Base-by-base conservation (phyloP, 2,888 invertebrate species). In the Ligdia adustata region DNA sequence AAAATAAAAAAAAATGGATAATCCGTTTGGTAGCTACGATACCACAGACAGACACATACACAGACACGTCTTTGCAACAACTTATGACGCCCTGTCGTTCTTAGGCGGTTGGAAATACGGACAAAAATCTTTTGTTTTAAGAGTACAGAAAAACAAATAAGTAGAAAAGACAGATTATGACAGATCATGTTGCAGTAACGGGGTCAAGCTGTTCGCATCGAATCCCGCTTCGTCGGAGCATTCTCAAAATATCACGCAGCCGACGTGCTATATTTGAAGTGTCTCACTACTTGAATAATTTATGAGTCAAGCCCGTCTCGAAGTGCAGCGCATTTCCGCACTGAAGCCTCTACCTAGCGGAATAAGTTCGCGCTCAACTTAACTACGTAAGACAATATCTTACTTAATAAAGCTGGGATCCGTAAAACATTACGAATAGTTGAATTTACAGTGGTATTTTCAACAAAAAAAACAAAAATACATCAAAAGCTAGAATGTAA, bases 261-360 rank as follows among this genome's bases (percentile, higher is more conserved):
- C 72, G 73, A 69, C 75, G 78, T 73, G 72, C 83, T 83, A 83
- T 84, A 85, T 86, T 82, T 86, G 83, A 85, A 86, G 82, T 83
- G 85, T 86, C 87, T 83, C 82, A 64, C 77, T 77, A 79, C 80
- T 82, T 89, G 88, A 90, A 90, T 90, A 84, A 88, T 87, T 87
- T 87, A 90, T 90, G 82, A 87, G 81, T 78, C 68, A 64, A 75
- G 75, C 79, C 82, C 76, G 55, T 81, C 79, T 80, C 77, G 57
- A 69, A 82, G 77, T 77, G 81, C 80, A 79, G 76, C 82, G 78
- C 80, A 82, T 81, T 84, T 82, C 77, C 33, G 76, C 66, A 70
- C 75, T 74, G 72, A 72, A 76, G 76, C 77, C 72, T 73, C 69
- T 69, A 62, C 66, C 22, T 67, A 66, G 59, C 57, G 59, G 64